Evolutionary conservation across 2,113 vertebrate genomes (phyloP).

Genomic region (Barnardius zonarius): DNA sequence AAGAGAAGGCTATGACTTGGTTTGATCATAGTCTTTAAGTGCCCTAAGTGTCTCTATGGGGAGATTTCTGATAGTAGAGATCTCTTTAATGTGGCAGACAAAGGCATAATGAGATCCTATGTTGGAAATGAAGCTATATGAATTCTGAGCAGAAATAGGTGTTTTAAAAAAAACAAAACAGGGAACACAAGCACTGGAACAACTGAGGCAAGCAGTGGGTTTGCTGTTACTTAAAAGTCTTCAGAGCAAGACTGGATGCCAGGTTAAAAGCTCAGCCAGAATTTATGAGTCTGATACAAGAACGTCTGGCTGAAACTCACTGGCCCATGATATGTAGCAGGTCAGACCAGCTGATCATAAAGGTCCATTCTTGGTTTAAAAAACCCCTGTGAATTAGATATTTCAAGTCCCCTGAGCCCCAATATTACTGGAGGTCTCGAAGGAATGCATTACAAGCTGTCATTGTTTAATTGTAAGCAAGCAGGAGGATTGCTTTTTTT

Average conservation of each 20-base stretch:
- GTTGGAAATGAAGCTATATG: constrained; percentile 29
- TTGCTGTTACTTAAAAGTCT: constrained; percentile 46
- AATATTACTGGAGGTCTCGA: constrained; percentile 22
- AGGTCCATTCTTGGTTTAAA: neutral
- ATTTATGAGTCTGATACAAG: constrained; percentile 53
- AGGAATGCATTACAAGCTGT: constrained; percentile 13
- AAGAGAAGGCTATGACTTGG: constrained; percentile 55
- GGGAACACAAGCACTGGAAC: neutral
- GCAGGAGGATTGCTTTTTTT: neutral
- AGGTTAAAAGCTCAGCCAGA: constrained; percentile 46
- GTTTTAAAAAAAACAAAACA: neutral
- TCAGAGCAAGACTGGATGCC: constrained; percentile 43
- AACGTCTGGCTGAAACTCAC: constrained; percentile 54
- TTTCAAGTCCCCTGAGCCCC: constrained; percentile 18
- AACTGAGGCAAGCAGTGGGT: constrained; percentile 16
- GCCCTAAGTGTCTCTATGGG: constrained; percentile 64
- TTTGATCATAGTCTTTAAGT: constrained; percentile 68
- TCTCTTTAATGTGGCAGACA: constrained; percentile 67
- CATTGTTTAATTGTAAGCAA: constrained; percentile 30
- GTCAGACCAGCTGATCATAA: constrained; percentile 52
- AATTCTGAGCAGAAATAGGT: constrained; percentile 40
- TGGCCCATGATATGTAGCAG: constrained; percentile 49
- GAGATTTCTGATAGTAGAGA: constrained; percentile 65
- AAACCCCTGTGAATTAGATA: constrained; percentile 35
- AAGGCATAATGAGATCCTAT: constrained; percentile 66